Conservation (phyloP, 2,888 invertebrate species). For the Hyalella azteca region DNA sequence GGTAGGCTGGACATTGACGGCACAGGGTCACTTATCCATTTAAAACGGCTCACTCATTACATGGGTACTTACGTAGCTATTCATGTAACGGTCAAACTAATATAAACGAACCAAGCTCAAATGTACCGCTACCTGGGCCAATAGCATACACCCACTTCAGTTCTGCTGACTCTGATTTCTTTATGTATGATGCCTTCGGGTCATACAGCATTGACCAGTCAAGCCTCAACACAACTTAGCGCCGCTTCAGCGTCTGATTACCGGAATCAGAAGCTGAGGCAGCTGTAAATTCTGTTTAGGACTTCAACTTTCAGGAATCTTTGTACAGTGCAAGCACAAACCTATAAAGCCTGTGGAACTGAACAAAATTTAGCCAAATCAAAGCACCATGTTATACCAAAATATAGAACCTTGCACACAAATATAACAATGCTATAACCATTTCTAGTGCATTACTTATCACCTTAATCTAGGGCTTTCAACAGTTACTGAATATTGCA, state of each 20-base stretch:
- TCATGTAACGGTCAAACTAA: slow-evolving; percentile 25
- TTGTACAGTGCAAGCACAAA: slow-evolving; percentile 35
- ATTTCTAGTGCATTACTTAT: slow-evolving; percentile 37
- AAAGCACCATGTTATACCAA: slow-evolving; percentile 53
- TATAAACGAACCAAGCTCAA: slow-evolving; percentile 7
- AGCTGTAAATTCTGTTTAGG: background rate
- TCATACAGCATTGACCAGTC: too few species aligned
- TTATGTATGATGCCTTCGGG: too few species aligned
- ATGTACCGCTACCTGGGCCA: background rate
- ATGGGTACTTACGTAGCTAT: slow-evolving; percentile 6
- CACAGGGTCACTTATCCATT: slow-evolving; percentile 33
- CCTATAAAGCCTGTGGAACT: slow-evolving; percentile 26
- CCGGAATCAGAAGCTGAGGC: too few species aligned
- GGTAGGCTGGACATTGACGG: slow-evolving; percentile 37
- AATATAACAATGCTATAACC: slow-evolving; percentile 53
- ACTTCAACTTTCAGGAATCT: slow-evolving; percentile 1
- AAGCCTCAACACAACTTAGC: too few species aligned
- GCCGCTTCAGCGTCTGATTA: too few species aligned
- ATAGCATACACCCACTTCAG: too few species aligned
- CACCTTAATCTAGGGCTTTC: slow-evolving; percentile 29
- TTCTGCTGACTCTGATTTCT: background rate
- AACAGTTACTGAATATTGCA: slow-evolving; percentile 37
- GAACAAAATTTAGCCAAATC: slow-evolving; percentile 41
- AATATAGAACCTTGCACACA: slow-evolving; percentile 57
- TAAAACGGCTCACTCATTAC: slow-evolving; percentile 28